Evolutionary conservation across 2,113 vertebrate species (phyloP).

Genomic region (Carassius auratus): DNA sequence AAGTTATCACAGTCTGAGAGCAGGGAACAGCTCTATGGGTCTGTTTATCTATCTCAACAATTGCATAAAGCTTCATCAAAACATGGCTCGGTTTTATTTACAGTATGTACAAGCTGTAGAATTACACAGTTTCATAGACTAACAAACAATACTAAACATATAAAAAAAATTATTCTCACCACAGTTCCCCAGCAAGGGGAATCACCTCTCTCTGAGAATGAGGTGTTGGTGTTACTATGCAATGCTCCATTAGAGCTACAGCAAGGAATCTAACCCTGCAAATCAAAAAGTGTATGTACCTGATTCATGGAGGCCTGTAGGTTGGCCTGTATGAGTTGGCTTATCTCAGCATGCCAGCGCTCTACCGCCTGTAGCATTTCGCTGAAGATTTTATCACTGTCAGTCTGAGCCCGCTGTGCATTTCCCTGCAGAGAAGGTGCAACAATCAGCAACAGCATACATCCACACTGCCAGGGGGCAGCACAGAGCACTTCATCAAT

Average conservation of each 20-base stretch:
- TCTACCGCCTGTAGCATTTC: conserved; percentile 79
- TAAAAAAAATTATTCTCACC: not conserved
- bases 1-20: not conserved
- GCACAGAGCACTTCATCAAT: not conserved
- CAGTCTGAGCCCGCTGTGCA: conserved; percentile 72
- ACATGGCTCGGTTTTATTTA: not conserved
- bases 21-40: not conserved
- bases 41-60: not conserved
- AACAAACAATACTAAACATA: not conserved
- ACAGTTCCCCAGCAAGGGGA: not conserved
- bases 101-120: not conserved
- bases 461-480: conserved; percentile 14
- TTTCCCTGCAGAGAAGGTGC: conserved; percentile 58
- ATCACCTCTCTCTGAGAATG: no score
- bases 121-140: not conserved
- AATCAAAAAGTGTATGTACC: conserved; percentile 10
- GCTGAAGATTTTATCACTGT: conserved; percentile 77
- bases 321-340: conserved; percentile 76
- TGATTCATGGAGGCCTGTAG: conserved; percentile 75
- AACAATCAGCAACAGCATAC: not conserved
- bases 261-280: not conserved
- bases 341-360: conserved; percentile 77
- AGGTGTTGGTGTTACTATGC: no score
- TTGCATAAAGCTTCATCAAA: not conserved
- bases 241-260: no score